These are phyloP conservation scores for Artemia sinica DNA, from an alignment of 2,888 invertebrate species.

Conservation along the genomic window DNA sequence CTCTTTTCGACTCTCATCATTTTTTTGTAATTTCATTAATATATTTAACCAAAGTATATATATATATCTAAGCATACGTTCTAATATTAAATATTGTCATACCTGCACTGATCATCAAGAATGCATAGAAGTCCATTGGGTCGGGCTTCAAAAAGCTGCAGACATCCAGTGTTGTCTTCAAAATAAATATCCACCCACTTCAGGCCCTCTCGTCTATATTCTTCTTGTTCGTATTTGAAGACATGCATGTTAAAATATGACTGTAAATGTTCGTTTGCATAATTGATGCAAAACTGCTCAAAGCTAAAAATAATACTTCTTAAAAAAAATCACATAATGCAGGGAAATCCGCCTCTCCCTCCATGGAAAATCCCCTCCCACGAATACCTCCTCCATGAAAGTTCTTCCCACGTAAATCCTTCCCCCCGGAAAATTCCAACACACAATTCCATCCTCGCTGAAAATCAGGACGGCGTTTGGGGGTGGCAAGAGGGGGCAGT, in stretches of 20 bases:
- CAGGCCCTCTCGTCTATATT: constrained; percentile 80
- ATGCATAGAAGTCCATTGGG: constrained; percentile 74
- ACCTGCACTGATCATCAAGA: constrained; percentile 93
- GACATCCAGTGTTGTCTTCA: constrained; percentile 84
- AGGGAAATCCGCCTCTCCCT: background rate
- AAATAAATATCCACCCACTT: constrained; percentile 90
- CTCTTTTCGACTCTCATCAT: too few relatives aligned
- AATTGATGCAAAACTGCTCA: constrained; percentile 92
- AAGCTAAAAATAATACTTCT: constrained; percentile 43
- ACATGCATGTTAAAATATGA: constrained; percentile 96
- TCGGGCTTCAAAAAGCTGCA: constrained; percentile 78
- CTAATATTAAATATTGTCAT: constrained; percentile 30
- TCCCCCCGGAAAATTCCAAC: too few relatives aligned
- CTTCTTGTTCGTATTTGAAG: constrained; percentile 92
- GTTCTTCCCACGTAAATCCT: too few relatives aligned
- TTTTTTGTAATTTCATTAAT: too few relatives aligned
- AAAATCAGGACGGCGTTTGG: too few relatives aligned
- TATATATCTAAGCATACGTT: too few relatives aligned
- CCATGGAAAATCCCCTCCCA: too few relatives aligned
- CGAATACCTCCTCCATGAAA: background rate
- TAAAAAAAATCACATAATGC: constrained; percentile 16
- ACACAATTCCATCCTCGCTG: too few relatives aligned
- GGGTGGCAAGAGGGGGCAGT: too few relatives aligned
- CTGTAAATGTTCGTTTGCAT: constrained; percentile 90
- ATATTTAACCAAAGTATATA: too few relatives aligned